A percentile compares a stretch with the other conserved stretches of the same genome.
These are phyloP conservation scores for Calephelis virginiensis DNA, from an alignment of 1,140 invertebrate genomes.

Conservation along the genomic window DNA sequence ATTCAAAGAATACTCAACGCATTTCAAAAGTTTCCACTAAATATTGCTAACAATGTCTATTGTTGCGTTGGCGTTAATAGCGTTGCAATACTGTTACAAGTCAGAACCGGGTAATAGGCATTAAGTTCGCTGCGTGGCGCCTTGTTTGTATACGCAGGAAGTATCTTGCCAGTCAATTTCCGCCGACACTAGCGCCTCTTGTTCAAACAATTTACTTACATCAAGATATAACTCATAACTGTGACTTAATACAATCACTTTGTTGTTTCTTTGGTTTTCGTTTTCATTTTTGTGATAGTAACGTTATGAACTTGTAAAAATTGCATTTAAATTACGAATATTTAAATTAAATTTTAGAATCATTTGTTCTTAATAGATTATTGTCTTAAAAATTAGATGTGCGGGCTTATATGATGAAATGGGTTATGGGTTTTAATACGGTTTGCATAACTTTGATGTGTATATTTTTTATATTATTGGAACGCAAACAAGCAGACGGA, in stretches of 20 bases:
- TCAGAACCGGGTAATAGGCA: not conserved
- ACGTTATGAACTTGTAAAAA: no score
- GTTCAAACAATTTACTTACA: constrained; percentile 25
- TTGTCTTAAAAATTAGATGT: no score
- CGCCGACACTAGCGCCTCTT: constrained; percentile 21
- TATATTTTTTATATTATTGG: no score
- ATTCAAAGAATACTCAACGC: no score
- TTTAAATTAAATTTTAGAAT: no score
- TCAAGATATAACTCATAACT: constrained; percentile 19
- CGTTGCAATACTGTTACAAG: not conserved
- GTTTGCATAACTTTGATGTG: no score
- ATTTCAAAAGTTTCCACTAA: not conserved
- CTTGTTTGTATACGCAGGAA: constrained; percentile 15
- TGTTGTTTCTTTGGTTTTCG: not conserved
- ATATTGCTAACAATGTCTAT: no score
- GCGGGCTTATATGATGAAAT: no score
- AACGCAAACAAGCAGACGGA: no score
- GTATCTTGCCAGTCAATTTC: constrained; percentile 33
- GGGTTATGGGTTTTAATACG: no score
- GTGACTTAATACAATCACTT: constrained; percentile 17
- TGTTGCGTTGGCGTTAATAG: not conserved
- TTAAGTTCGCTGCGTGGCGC: constrained; percentile 16
- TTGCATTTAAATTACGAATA: no score
- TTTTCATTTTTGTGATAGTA: not conserved
- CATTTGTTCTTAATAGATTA: no score